Evolutionary conservation across 2,113 vertebrate genomes (phyloP).

Genomic region (Zonotrichia leucophrys): DNA sequence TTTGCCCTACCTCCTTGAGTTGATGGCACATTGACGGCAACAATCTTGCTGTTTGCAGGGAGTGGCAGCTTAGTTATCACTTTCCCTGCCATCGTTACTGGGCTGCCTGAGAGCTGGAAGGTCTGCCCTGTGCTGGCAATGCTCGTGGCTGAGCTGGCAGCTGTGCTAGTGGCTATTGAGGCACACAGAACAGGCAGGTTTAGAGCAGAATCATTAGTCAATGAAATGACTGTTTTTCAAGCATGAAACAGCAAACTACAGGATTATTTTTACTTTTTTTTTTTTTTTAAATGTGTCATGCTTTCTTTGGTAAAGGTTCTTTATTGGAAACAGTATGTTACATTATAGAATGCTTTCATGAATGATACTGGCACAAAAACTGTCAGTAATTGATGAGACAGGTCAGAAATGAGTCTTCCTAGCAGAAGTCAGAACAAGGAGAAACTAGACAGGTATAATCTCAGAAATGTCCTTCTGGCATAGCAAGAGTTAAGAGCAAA

Average conservation of each 20-base stretch:
- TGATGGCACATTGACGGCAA: conserved; percentile 95
- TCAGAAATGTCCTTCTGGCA: not conserved
- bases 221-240: conserved; percentile 61
- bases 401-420: not conserved
- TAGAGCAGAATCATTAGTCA: conserved; percentile 70
- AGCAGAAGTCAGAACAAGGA: not conserved
- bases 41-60: conserved; percentile 99
- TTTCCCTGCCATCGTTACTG: conserved; percentile 91
- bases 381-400: not conserved
- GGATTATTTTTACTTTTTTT: not conserved
- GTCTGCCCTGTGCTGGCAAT: conserved; percentile 91
- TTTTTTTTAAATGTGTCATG: not conserved
- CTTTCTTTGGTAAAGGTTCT: not conserved
- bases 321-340: not conserved
- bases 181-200: conserved; percentile 79
- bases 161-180: conserved; percentile 86
- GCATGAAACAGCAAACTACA: conserved; percentile 41
- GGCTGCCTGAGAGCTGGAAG: conserved; percentile 93
- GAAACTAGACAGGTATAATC: not conserved
- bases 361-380: not conserved
- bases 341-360: not conserved
- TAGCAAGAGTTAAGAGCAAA: not conserved
- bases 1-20: conserved; percentile 93
- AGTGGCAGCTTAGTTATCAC: conserved; percentile 97
- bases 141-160: conserved; percentile 84